phyloP scores from a whole-genome alignment of 2,113 vertebrate species.

The Cyprinus carpio region DNA sequence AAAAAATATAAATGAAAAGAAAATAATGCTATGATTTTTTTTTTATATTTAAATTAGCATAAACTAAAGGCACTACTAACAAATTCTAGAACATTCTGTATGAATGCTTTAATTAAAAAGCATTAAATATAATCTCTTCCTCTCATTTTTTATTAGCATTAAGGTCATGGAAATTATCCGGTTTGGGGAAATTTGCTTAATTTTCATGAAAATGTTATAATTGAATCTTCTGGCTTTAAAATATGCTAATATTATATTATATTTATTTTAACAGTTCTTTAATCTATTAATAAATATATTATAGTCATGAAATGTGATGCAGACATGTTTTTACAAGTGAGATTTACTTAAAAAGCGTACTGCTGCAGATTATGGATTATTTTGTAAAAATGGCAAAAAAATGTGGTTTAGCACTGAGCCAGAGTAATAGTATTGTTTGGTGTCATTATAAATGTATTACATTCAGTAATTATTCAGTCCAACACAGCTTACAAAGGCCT shows the following conservation, averaged over 20 bases:
- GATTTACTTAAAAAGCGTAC: neutral
- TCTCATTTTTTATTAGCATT: no score
- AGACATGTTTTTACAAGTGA: neutral
- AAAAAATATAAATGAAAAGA: neutral
- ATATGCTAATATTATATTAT: neutral
- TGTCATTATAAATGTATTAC: conserved; percentile 14
- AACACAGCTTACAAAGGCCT: neutral
- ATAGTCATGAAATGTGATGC: neutral
- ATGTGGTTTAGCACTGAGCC: neutral
- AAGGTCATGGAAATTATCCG: neutral
- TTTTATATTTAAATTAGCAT: neutral
- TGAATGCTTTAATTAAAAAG: no score
- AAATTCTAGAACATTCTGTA: no score
- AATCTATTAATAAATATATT: neutral
- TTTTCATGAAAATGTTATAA: neutral
- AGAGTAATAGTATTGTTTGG: neutral
- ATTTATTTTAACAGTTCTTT: neutral
- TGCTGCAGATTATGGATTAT: neutral
- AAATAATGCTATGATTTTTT: neutral
- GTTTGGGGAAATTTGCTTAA: neutral
- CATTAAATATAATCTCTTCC: no score
- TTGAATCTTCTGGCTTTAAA: no score
- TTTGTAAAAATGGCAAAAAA: neutral
- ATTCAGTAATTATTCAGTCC: neutral
- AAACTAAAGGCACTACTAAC: neutral